Base-by-base conservation (phyloP, 2,888 invertebrate species). In the Drymonia ruficornis region DNA sequence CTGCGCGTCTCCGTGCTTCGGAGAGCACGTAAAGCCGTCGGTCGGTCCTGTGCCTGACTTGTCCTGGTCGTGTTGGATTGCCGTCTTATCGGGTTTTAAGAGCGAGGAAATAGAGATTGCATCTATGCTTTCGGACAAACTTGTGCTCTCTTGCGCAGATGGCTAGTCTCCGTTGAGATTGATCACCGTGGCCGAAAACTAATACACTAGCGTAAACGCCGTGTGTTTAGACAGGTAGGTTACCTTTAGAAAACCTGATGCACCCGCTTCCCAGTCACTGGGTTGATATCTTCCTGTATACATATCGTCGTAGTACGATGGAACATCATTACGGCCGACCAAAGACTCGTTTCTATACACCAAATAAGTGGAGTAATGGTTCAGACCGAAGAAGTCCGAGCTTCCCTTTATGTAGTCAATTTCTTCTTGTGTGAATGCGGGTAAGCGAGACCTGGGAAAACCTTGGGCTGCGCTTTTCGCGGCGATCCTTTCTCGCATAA, bases 321-420 rank as follows among this genome's bases (percentile, higher is more conserved):
- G 79, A 15, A 61, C 46, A 0, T 51, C 43, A 31, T 68, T 50
- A 9, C 52, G 61, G 8, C 65, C 67, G 44, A 55, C 50, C 0
- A 71, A 61, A n/a, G 72, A 71, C 29, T 71, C 72, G 31, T 77
- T 76, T 61, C 75, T 73, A 36, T 77, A 78, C n/a, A 80, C 60
- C 1, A 78, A 50, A 1, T 45, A 79, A 1, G 93, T 83, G 0
- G 94, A 93, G 74, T 96, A 96, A 59, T 95, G 93, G 70, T 96
- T 96, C 8, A 96, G 78, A 2, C 96, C 84, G 13, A 86, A 78
- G 71, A 83, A 86, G 57, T 89, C 88, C 0, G 75, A 67, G 2
- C 80, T 61, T 3, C 87, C 88, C 51, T 70, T 74, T 0, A 85
- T 68, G 11, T 78, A 74, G 0, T 67, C 63, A 6, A 72, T 70